Evolutionary conservation across 2,797 vertebrate genomes (phyloP).

Genomic region (Lateolabrax maculatus): DNA sequence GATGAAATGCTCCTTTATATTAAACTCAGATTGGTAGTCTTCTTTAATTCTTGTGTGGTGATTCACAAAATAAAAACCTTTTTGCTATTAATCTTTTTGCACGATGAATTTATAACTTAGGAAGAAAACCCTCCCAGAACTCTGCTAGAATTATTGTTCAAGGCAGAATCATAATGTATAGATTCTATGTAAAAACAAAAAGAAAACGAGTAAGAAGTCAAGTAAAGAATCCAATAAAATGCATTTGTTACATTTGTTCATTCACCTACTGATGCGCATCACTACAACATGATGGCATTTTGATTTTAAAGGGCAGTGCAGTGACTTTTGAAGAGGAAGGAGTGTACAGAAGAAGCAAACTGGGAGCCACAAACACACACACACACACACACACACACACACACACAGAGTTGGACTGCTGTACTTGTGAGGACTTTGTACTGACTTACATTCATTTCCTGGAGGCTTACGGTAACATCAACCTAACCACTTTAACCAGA

Average conservation of each 20-base stretch:
- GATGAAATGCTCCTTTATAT: background rate
- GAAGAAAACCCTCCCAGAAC: background rate
- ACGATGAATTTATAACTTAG: background rate
- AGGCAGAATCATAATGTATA: too few species aligned
- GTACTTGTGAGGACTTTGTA: background rate
- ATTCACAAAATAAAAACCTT: background rate
- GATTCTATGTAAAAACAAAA: background rate
- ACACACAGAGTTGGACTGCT: background rate
- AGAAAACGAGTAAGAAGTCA: background rate
- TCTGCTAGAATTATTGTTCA: background rate
- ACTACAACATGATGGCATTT: constrained; percentile 31
- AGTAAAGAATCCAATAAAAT: background rate
- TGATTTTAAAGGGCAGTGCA: constrained; percentile 46
- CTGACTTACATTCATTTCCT: background rate
- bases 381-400: constrained; percentile 1
- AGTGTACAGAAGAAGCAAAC: background rate
- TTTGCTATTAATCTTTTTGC: background rate
- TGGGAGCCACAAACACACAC: background rate
- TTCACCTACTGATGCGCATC: background rate
- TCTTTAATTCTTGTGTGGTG: background rate
- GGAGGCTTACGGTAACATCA: background rate
- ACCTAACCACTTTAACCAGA: background rate
- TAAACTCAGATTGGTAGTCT: background rate
- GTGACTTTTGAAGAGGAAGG: constrained; percentile 35
- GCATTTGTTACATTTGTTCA: background rate